Conservation (phyloP, 2,113 vertebrate genomes). For the Stomatorhinus ivindoensis region DNA sequence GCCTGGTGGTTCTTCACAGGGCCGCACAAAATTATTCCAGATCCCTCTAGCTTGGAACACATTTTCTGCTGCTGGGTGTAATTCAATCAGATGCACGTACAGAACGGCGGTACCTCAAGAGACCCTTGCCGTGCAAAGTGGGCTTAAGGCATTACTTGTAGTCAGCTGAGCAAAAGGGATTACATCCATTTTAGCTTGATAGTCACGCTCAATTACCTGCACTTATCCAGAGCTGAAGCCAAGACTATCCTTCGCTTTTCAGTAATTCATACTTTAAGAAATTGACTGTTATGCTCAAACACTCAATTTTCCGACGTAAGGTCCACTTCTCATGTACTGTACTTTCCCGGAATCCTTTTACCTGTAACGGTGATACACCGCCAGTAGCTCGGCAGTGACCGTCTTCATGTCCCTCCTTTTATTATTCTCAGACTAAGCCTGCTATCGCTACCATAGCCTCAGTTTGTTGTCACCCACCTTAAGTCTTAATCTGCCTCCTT, state of each 20-base stretch:
- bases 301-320: constrained; percentile 30
- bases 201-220: constrained; percentile 46
- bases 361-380: not conserved
- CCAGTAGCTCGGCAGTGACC: not conserved
- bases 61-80: constrained; percentile 26
- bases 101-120: constrained; percentile 18
- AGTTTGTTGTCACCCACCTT: not conserved
- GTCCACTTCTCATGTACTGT: not conserved
- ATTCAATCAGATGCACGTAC: constrained; percentile 24
- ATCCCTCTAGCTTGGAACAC: constrained; percentile 5
- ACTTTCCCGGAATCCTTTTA: not conserved
- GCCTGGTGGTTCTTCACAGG: not conserved
- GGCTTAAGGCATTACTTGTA: constrained; percentile 45
- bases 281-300: constrained; percentile 47
- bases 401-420: not conserved
- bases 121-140: constrained; percentile 38
- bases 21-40: not conserved
- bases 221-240: not conserved
- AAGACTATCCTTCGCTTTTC: constrained; percentile 23
- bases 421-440: not conserved
- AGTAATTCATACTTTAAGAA: constrained; percentile 53
- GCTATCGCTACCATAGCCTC: not conserved
- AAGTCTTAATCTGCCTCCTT: not conserved
- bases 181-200: constrained; percentile 36
- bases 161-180: constrained; percentile 41